Evolutionary conservation across 2,888 invertebrate species (phyloP).

Genomic region (Allolobophora icterica): DNA sequence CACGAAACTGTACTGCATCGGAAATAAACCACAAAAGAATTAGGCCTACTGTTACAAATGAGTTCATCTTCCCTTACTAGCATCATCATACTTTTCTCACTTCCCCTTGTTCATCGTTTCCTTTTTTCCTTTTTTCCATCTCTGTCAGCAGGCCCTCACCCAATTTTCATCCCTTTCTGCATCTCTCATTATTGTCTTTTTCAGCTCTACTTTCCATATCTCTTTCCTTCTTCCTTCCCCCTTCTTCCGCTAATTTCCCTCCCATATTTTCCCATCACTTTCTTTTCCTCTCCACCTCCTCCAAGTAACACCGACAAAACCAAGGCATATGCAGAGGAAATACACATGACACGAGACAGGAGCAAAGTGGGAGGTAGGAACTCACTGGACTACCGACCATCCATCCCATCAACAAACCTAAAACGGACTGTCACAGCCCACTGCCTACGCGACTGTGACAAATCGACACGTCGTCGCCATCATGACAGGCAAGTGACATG

Average conservation of each 20-base stretch:
- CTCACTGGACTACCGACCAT: background rate
- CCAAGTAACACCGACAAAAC: background rate
- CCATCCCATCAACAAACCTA: background rate
- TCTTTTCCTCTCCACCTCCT: background rate
- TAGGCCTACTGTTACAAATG: background rate
- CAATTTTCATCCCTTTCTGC: background rate
- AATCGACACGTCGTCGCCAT: background rate
- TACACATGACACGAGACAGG: background rate
- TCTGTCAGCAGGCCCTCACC: background rate
- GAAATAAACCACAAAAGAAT: background rate
- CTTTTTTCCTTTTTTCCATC: background rate
- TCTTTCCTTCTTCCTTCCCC: background rate
- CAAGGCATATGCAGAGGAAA: background rate
- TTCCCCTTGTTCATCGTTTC: background rate
- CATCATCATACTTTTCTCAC: background rate
- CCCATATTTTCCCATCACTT: background rate
- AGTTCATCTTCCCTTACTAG: too few species aligned
- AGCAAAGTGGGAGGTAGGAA: background rate
- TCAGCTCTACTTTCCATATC: background rate
- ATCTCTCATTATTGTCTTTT: background rate
- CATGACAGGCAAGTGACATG: background rate
- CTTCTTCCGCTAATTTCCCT: background rate
- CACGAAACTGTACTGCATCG: background rate
- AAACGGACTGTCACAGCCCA: background rate
- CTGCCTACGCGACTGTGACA: background rate